Conservation (phyloP, 2,888 invertebrate genomes). For the Polymixis lichenea region DNA sequence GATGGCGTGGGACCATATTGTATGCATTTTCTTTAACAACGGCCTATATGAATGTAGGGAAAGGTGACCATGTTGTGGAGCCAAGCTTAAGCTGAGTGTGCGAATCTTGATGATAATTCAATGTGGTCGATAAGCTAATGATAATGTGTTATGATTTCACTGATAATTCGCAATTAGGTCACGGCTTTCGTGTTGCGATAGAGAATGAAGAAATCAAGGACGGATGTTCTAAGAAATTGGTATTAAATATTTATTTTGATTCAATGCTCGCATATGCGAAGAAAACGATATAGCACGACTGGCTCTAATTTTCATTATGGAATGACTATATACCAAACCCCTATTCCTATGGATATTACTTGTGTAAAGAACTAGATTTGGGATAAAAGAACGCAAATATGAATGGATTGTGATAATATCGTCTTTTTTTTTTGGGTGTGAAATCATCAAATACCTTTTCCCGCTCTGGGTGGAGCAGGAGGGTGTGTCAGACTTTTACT, state of each 20-base stretch:
- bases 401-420: neutral
- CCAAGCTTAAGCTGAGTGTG: neutral
- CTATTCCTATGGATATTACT: neutral
- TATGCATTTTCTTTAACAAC: conserved; percentile 15
- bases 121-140: conserved; percentile 49
- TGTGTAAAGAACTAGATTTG: neutral
- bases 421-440: no score
- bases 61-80: neutral
- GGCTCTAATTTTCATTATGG: neutral
- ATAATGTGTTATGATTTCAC: conserved; percentile 37
- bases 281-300: neutral
- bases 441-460: no score
- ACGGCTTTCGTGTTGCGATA: conserved; percentile 50
- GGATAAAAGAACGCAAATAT: neutral
- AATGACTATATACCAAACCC: neutral
- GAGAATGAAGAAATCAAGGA: conserved; percentile 23
- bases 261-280: neutral
- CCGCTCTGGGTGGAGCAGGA: no score
- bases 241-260: neutral
- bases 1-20: conserved; percentile 56
- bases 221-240: neutral
- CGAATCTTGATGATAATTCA: conserved; percentile 19
- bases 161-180: conserved; percentile 60
- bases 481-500: no score
- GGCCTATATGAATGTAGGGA: neutral